A percentile compares a stretch with the other conserved stretches of the same genome.
These are phyloP conservation scores for Sipha flava DNA, from an alignment of 1,140 invertebrate genomes.

Conservation along the genomic window DNA sequence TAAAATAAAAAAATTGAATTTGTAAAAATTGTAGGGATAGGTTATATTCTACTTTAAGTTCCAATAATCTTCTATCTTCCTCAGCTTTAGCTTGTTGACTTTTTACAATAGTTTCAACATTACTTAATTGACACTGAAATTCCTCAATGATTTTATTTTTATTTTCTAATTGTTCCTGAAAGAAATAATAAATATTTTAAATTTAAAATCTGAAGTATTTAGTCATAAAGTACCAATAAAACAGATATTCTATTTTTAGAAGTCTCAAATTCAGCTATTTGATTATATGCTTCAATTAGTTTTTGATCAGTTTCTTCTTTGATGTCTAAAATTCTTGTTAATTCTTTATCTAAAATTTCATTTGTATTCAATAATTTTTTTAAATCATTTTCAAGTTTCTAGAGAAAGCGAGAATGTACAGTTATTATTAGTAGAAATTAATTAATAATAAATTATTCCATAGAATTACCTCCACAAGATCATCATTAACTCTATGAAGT, in stretches of 20 bases:
- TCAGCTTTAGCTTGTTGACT: neutral
- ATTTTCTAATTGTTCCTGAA: constrained; percentile 12
- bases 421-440: neutral
- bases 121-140: neutral
- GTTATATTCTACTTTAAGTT: neutral
- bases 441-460: neutral
- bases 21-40: neutral
- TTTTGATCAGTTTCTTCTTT: constrained; percentile 26
- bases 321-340: constrained; percentile 18
- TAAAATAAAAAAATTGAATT: neutral
- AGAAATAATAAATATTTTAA: neutral
- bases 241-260: neutral
- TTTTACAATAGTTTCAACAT: neutral
- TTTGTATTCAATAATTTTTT: constrained; percentile 7
- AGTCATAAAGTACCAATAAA: neutral
- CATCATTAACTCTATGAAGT: neutral
- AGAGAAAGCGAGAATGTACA: neutral
- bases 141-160: neutral
- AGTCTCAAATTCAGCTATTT: neutral
- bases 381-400: constrained; percentile 2
- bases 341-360: constrained; percentile 17
- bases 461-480: neutral
- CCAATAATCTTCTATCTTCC: neutral
- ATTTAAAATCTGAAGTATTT: neutral
- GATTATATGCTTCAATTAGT: neutral